Base-by-base conservation (phyloP, 2,113 vertebrate species). In the Apeltes quadracus region DNA sequence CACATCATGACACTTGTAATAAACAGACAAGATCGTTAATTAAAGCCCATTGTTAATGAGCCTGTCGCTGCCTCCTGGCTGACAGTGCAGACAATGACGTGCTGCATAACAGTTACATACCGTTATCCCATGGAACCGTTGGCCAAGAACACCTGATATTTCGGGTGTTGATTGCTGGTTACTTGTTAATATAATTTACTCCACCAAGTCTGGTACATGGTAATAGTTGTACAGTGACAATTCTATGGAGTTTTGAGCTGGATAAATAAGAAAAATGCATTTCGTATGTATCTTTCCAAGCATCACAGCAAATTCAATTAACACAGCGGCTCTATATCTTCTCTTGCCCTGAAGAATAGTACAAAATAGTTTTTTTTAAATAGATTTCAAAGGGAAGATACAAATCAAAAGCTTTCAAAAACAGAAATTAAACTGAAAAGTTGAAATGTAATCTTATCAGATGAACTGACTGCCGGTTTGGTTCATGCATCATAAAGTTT, bases 11-110 rank as follows among this genome's bases (percentile, higher is more conserved):
- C 70, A 59, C 70, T 27, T 38, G 34, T 62, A 36, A 77, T 61
- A 84, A 87, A 78, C 36, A 82, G 59, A 78, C 71, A 70, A 67
- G 54, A 78, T 63, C 32, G 41, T 87, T 85, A 84, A 85, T 85
- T 86, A 85, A 69, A 80, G 59, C 41, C 59, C 23, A 0, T 5
- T 32, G 70, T 87, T 81, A 87, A 78, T 84, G 53, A 80, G 71
- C 56, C 64, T 67, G 76, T 58, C 62, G 67, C 2, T 64, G 75
- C 27, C 34, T 75, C 36, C 59, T 57, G 44, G 81, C 51, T 72
- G 76, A 62, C 64, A 72, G 61, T 51, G 14, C 41, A 54, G 7
- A 1, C 69, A 34, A 3, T 59, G 32, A 79, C 59, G 53, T 22
- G 39, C 65, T 44, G 53, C 77, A 51, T 51, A 18, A 34, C 18